Conservation (phyloP, 2,113 vertebrate genomes). For the Canis aureus region DNA sequence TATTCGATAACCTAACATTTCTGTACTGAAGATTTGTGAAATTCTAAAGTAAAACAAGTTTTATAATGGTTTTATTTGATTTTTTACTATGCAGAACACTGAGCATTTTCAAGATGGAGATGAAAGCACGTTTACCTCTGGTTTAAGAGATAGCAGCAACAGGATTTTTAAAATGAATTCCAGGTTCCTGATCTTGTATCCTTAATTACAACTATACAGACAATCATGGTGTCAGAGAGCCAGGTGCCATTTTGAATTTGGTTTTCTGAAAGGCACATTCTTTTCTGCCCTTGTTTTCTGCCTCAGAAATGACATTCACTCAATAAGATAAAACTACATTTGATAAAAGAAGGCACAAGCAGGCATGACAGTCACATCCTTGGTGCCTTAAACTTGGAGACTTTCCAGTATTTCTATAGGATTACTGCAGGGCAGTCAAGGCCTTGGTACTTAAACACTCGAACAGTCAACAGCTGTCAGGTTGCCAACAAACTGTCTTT, state of each 20-base stretch:
- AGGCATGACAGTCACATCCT: conserved; percentile 61
- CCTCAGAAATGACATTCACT: conserved; percentile 70
- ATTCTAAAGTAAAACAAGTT: neutral
- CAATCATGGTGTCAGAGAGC: neutral
- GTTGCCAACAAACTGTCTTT: conserved; percentile 70
- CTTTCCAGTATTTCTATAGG: conserved; percentile 68
- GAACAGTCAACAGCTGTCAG: conserved; percentile 76
- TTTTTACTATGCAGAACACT: neutral
- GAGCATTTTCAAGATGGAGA: neutral
- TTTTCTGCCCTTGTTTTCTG: conserved; percentile 38
- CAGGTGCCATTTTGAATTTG: conserved; percentile 21
- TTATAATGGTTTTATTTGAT: neutral
- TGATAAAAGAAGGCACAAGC: conserved; percentile 27
- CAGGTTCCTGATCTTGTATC: neutral
- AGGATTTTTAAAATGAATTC: neutral
- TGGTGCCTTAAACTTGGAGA: conserved; percentile 54
- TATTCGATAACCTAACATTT: conserved; percentile 1
- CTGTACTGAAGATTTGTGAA: neutral
- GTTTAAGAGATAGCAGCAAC: neutral
- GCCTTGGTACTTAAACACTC: conserved; percentile 71
- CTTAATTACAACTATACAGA: neutral
- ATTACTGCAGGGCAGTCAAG: conserved; percentile 61
- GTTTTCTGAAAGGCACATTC: conserved; percentile 54
- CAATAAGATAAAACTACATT: conserved; percentile 56
- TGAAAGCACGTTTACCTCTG: neutral